phyloP scores from a whole-genome alignment of 2,113 vertebrate genomes.

The Silurus meridionalis region DNA sequence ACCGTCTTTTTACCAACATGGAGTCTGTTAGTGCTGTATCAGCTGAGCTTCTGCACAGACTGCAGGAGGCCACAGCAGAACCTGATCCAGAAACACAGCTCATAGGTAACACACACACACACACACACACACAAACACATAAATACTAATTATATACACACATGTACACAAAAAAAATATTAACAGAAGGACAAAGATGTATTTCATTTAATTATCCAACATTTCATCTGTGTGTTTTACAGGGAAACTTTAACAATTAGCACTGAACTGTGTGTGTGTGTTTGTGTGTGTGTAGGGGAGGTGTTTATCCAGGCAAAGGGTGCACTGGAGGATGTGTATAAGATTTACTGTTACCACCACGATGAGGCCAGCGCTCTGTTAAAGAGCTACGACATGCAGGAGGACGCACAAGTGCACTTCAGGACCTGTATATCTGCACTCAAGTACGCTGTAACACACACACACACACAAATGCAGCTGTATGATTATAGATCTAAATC shows the following conservation, averaged over 20 bases:
- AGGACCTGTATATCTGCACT: conserved; percentile 82
- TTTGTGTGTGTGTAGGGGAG: conserved; percentile 73
- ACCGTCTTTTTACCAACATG: conserved; percentile 92
- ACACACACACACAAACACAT: conserved; percentile 6
- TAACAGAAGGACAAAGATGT: not conserved
- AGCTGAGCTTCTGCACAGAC: conserved; percentile 79
- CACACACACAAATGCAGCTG: not conserved
- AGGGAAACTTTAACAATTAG: not conserved
- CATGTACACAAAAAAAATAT: not conserved
- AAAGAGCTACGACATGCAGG: conserved; percentile 89
- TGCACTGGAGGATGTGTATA: conserved; percentile 90
- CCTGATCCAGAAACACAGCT: conserved; percentile 83
- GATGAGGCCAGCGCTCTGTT: conserved; percentile 87
- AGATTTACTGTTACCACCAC: conserved; percentile 94
- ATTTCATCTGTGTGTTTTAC: not conserved
- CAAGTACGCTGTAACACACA: conserved; percentile 77
- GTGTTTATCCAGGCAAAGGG: conserved; percentile 90
- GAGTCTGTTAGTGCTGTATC: conserved; percentile 90
- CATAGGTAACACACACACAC: conserved; percentile 76
- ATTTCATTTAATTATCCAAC: not conserved
- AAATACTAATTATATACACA: not conserved
- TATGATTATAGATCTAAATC: not conserved
- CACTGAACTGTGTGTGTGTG: conserved; percentile 15
- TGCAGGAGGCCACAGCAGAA: conserved; percentile 82
- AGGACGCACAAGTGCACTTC: conserved; percentile 85